Conservation (phyloP, 2,888 invertebrate species). For the Stomorhina lunata region DNA sequence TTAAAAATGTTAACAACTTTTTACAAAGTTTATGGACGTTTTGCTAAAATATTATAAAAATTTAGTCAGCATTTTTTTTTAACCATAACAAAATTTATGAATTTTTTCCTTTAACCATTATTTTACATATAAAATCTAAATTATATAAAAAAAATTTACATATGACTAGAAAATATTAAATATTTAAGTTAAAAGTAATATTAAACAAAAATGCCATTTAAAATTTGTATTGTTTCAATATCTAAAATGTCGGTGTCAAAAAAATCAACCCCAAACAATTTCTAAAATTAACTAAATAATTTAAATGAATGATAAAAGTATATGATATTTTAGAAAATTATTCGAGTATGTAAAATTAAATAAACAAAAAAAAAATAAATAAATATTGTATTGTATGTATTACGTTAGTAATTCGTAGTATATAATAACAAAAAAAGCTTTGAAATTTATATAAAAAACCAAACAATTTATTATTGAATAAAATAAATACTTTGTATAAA, state of each 20-base stretch:
- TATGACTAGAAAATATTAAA: background rate
- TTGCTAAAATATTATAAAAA: background rate
- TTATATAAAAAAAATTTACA: background rate
- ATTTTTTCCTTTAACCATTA: background rate
- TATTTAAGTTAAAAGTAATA: background rate
- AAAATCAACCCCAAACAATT: no score
- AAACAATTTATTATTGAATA: constrained; percentile 17
- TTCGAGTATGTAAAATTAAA: constrained; percentile 5
- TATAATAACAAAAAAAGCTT: constrained; percentile 38
- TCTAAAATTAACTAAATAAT: constrained; percentile 2
- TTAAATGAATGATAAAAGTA: constrained; percentile 22
- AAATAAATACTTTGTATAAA: constrained; percentile 36
- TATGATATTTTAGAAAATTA: background rate
- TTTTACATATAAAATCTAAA: background rate
- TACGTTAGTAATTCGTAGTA: no score
- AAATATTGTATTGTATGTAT: no score
- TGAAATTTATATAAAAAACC: constrained; percentile 23
- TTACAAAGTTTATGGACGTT: background rate
- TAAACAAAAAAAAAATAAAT: constrained; percentile 3
- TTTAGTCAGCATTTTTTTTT: background rate
- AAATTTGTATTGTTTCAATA: constrained; percentile 33
- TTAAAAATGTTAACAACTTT: background rate
- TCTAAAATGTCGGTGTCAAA: constrained; percentile 34
- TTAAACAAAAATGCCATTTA: background rate
- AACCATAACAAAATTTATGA: background rate